These are phyloP conservation scores for Phrynocephalus versicolor DNA, from an alignment of 2,113 vertebrate genomes.

Conservation along the genomic window DNA sequence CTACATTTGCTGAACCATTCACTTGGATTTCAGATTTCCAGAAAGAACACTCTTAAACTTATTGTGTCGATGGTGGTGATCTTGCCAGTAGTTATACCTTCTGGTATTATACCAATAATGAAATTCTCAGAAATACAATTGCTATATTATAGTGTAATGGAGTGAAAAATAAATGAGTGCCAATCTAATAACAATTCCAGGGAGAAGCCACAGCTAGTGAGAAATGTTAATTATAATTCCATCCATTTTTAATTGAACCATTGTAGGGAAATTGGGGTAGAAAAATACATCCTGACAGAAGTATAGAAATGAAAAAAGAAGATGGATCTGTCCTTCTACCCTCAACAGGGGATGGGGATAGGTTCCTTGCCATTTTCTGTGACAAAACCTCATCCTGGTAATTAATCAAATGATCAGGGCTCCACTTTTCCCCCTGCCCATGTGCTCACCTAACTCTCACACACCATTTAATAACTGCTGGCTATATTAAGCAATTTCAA, in stretches of 20 bases:
- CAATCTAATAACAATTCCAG: slow-evolving; percentile 56
- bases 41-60: not conserved
- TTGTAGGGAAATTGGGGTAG: slow-evolving; percentile 22
- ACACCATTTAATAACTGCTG: slow-evolving; percentile 48
- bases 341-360: not conserved
- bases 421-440: slow-evolving; percentile 46
- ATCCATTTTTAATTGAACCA: slow-evolving; percentile 58
- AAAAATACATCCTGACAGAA: slow-evolving; percentile 40
- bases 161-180: slow-evolving; percentile 47
- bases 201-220: slow-evolving; percentile 57
- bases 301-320: slow-evolving; percentile 41
- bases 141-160: slow-evolving; percentile 49
- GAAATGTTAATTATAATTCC: slow-evolving; percentile 66
- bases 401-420: slow-evolving; percentile 68
- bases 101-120: slow-evolving; percentile 25
- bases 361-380: slow-evolving; percentile 48
- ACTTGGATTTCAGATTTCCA: not conserved
- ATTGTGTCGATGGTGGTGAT: not conserved
- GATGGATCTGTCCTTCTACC: slow-evolving; percentile 43
- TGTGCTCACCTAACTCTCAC: slow-evolving; percentile 45
- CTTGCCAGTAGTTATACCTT: slow-evolving; percentile 33
- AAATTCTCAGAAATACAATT: slow-evolving; percentile 58
- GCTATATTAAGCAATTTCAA: slow-evolving; percentile 69
- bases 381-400: slow-evolving; percentile 59
- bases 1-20: not conserved